phyloP scores from a whole-genome alignment of 2,888 invertebrate genomes.

The Apamea crenata region DNA sequence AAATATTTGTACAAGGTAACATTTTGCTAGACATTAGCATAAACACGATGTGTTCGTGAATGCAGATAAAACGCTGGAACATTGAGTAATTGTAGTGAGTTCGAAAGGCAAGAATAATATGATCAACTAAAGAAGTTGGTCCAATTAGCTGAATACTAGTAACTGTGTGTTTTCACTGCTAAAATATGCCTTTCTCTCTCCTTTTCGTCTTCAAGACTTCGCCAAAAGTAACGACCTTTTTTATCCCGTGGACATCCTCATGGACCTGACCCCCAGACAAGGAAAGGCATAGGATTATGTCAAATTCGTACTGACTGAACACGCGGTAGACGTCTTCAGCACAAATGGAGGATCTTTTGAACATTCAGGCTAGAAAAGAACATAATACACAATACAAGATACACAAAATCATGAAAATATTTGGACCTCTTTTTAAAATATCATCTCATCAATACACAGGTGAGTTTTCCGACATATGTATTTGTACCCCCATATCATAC shows the following conservation, averaged over 20 bases:
- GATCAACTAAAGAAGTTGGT: neutral
- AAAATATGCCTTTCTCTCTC: neutral
- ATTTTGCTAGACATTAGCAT: slow-evolving; percentile 39
- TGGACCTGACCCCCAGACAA: neutral
- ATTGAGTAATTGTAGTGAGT: slow-evolving; percentile 26
- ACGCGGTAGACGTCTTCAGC: neutral
- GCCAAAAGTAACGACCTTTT: neutral
- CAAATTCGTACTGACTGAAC: neutral
- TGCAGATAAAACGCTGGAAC: slow-evolving; percentile 16
- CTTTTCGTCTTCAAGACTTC: neutral
- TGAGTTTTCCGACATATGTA: neutral
- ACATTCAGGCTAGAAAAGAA: neutral
- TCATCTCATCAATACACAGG: neutral
- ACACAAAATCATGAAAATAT: neutral
- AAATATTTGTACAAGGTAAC: slow-evolving; percentile 39
- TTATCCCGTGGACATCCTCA: neutral
- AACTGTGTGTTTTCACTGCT: neutral
- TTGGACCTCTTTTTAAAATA: neutral
- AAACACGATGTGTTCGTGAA: slow-evolving; percentile 33
- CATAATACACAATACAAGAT: no score
- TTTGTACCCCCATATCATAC: neutral
- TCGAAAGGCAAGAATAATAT: slow-evolving; percentile 16
- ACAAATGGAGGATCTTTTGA: neutral
- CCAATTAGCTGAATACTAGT: neutral
- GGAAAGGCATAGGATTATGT: neutral